Evolutionary conservation across 2,113 vertebrate genomes (phyloP), one percentile per base, ranked within the genome.

Genomic region (Tenebrosternarchus preto): DNA sequence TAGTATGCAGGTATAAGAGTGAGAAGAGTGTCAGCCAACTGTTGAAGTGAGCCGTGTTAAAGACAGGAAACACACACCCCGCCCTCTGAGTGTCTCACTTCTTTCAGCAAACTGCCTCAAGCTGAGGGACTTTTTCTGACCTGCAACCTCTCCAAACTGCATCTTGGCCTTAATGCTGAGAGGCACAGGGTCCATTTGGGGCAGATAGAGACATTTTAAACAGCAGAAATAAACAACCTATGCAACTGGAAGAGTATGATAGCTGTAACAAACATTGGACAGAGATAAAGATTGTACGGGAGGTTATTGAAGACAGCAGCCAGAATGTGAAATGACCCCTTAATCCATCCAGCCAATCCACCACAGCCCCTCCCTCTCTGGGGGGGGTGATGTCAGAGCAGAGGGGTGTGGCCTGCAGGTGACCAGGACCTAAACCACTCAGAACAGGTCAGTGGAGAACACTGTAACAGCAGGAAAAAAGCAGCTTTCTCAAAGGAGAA

Each of bases 61-160:
- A 70, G 77, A 83, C 55, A 59, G 17, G 16, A 69, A 25, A 15
- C n/a, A n/a, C 9, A 50, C 29, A 17, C 33, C n/a, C 29, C 9
- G 1, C 11, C 43, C 11, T 46, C 43, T 12, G 43, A 15, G 43
- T 12, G 43, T 50, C 11, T 69, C 24, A 25, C 27, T 77, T 85
- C 68, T 72, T 73, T 19, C 1, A 70, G 17, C 46, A 20, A 61
- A n/a, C 75, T 20, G 29, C 46, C 68, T 61, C 73, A 17, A 64
- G 80, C 46, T 27, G 29, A 64, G 7, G 66, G 46, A 29, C 56
- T 59, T 56, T 36, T 67, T 69, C 70, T 82, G 77, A 80, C 84
- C 80, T 61, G 8, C 77, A 81, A 78, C 81, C 81, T 85, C 83
- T 85, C 3, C 17, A 11, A 19, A 17, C 27, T 15, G 20, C 22